A percentile compares a stretch with the other conserved stretches of the same genome.
Conservation (phyloP, 2,888 invertebrate genomes). For the Acrobasis consociella region DNA sequence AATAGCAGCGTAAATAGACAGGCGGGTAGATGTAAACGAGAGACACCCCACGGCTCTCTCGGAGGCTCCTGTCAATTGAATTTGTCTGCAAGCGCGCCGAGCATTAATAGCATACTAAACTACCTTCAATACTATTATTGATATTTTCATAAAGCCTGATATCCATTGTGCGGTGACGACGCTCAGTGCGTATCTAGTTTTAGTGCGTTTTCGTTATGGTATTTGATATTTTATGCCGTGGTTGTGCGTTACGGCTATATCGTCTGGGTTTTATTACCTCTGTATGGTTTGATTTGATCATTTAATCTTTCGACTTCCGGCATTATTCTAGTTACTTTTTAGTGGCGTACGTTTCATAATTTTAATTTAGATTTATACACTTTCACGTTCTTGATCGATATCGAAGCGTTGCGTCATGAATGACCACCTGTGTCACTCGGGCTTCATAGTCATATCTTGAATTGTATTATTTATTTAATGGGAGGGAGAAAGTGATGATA, state of each 20-base stretch:
- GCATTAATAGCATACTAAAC: slow-evolving; percentile 77
- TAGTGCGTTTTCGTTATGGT: slow-evolving; percentile 60
- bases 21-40: slow-evolving; percentile 70
- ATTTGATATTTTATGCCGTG: slow-evolving; percentile 59
- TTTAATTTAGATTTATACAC: slow-evolving; percentile 30
- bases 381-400: slow-evolving; percentile 22
- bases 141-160: slow-evolving; percentile 69
- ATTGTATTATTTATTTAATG: slow-evolving; percentile 15
- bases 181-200: slow-evolving; percentile 57
- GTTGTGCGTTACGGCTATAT: slow-evolving; percentile 46
- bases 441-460: slow-evolving; percentile 6
- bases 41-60: slow-evolving; percentile 68
- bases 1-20: slow-evolving; percentile 73
- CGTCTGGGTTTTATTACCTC: slow-evolving; percentile 54
- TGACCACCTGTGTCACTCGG: slow-evolving; percentile 2
- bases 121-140: slow-evolving; percentile 70
- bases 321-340: slow-evolving; percentile 32
- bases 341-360: slow-evolving; percentile 31
- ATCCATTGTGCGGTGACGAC: slow-evolving; percentile 58
- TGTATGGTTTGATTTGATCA: slow-evolving; percentile 53
- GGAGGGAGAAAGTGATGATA: slow-evolving; percentile 15
- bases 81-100: slow-evolving; percentile 78
- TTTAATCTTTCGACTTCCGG: slow-evolving; percentile 48
- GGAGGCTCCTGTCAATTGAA: slow-evolving; percentile 78
- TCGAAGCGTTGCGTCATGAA: slow-evolving; percentile 19